Conservation (phyloP, 92 coral and sea anemone genomes). For the Porites divaricata region DNA sequence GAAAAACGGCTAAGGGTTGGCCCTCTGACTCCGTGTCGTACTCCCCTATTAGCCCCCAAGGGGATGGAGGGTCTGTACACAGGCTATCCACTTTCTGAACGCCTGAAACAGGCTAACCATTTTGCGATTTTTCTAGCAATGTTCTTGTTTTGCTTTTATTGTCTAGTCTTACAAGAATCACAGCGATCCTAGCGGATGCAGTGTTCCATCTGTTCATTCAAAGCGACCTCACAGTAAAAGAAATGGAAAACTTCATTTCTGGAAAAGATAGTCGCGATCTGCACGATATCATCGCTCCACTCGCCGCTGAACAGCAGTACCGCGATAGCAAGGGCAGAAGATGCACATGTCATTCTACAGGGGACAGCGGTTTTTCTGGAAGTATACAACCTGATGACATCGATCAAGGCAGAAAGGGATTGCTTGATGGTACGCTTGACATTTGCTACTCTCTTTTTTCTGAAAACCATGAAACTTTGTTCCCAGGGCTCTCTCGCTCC, state of each 20-base stretch:
- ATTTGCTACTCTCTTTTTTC: background rate
- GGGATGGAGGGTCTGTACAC: too few relatives aligned
- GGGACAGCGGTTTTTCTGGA: constrained; percentile 76
- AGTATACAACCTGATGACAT: constrained; percentile 37
- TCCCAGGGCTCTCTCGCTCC: background rate
- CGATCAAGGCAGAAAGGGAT: background rate
- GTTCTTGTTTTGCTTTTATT: background rate
- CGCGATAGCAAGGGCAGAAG: constrained; percentile 9
- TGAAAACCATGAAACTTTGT: background rate
- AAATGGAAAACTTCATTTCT: constrained; percentile 66
- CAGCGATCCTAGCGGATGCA: constrained; percentile 69
- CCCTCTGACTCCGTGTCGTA: too few relatives aligned
- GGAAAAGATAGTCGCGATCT: constrained; percentile 70
- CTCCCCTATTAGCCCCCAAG: too few relatives aligned
- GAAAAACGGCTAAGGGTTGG: too few relatives aligned
- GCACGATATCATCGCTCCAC: constrained; percentile 57
- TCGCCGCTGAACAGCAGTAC: constrained; percentile 3
- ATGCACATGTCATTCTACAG: constrained; percentile 36
- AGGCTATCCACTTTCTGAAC: too few relatives aligned
- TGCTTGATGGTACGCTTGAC: constrained; percentile 15
- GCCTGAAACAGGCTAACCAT: too few relatives aligned
- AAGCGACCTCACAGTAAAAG: constrained; percentile 63
- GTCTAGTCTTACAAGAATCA: constrained; percentile 59
- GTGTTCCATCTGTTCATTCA: constrained; percentile 87
- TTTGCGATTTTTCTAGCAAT: too few relatives aligned